These are phyloP conservation scores for Trichogramma evanescens DNA, from an alignment of 2,888 invertebrate genomes.

Conservation along the genomic window DNA sequence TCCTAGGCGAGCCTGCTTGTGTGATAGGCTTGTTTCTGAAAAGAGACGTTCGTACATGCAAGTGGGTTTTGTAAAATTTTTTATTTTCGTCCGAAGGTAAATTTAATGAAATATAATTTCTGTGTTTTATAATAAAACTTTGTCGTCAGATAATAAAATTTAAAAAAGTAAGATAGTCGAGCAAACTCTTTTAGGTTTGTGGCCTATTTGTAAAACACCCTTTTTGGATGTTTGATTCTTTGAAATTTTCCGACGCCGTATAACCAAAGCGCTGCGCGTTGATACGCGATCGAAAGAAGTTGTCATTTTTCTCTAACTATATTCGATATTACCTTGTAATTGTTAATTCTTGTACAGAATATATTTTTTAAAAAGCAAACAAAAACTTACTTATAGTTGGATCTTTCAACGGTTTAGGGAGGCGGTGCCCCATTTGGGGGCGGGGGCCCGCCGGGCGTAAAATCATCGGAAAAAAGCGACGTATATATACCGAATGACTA, in stretches of 20 bases:
- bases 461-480: too few species aligned
- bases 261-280: neutral
- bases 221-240: neutral
- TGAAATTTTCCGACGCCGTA: neutral
- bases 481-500: too few species aligned
- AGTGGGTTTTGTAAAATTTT: conserved; percentile 33
- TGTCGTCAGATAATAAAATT: neutral
- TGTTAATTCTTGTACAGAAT: conserved; percentile 12
- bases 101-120: conserved; percentile 1
- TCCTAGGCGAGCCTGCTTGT: conserved; percentile 40
- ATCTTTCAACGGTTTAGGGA: conserved; percentile 8
- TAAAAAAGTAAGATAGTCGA: neutral
- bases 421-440: conserved; percentile 19
- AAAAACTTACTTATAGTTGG: neutral
- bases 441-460: conserved; percentile 17
- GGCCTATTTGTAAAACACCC: conserved; percentile 9
- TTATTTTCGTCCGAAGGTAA: neutral
- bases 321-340: conserved; percentile 15
- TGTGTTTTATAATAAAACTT: conserved; percentile 3
- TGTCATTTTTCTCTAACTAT: conserved; percentile 2
- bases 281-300: neutral
- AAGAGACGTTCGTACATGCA: conserved; percentile 34
- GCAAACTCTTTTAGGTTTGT: conserved; percentile 4
- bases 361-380: conserved; percentile 16
- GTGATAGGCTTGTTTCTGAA: conserved; percentile 31